Percentiles rank a stretch among this genome's conserved stretches.
phyloP scores from a whole-genome alignment of 2,888 invertebrate species.

The Agonopterix subpropinquella region DNA sequence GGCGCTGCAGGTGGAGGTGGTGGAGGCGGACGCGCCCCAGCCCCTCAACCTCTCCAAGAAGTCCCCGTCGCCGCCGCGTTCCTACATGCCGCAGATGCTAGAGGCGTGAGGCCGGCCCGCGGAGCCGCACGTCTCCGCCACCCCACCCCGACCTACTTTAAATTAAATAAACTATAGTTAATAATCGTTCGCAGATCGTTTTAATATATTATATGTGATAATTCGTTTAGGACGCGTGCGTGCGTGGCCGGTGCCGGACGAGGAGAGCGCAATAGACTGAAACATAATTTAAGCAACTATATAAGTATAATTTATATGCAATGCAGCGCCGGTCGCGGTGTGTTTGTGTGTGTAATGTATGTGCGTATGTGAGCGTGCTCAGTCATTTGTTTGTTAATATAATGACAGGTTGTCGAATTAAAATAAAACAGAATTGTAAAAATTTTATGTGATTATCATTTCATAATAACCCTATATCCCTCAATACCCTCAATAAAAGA shows the following conservation, averaged over 20 bases:
- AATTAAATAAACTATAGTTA: slow-evolving; percentile 66
- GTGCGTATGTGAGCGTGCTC: slow-evolving; percentile 79
- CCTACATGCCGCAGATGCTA: slow-evolving; percentile 79
- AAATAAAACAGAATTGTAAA: slow-evolving; percentile 75
- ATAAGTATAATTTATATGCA: slow-evolving; percentile 80
- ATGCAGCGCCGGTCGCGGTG: slow-evolving; percentile 78
- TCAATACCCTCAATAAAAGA: neutral
- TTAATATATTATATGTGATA: slow-evolving; percentile 83
- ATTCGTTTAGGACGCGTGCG: slow-evolving; percentile 74
- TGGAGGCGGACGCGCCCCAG: slow-evolving; percentile 87
- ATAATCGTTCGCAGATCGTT: slow-evolving; percentile 76
- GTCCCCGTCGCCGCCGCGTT: slow-evolving; percentile 77
- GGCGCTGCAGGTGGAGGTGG: slow-evolving; percentile 84
- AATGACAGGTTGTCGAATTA: slow-evolving; percentile 87
- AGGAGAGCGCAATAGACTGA: slow-evolving; percentile 77
- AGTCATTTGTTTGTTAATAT: slow-evolving; percentile 80
- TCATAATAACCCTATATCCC: neutral
- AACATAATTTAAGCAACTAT: slow-evolving; percentile 74
- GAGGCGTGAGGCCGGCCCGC: slow-evolving; percentile 78
- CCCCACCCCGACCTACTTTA: slow-evolving; percentile 73
- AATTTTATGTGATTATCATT: slow-evolving; percentile 54
- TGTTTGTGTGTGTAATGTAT: slow-evolving; percentile 78
- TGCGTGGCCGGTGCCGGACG: slow-evolving; percentile 74
- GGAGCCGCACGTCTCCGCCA: slow-evolving; percentile 68
- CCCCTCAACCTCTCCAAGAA: slow-evolving; percentile 94